These are phyloP conservation scores for Anas acuta DNA, from an alignment of 2,797 vertebrate species.

Conservation along the genomic window DNA sequence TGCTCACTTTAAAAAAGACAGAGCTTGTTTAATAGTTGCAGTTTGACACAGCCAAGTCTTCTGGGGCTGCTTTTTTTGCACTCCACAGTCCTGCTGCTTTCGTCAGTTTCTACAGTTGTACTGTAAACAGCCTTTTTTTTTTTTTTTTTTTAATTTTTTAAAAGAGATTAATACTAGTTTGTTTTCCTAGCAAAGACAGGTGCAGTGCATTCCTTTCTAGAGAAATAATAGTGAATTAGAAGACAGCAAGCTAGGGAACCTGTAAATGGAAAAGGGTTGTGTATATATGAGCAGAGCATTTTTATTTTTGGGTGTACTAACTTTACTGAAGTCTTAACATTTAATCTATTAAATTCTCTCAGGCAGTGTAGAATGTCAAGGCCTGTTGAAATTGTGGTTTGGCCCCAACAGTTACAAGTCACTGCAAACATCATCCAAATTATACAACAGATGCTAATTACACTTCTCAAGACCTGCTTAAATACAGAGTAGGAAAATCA, in stretches of 20 bases:
- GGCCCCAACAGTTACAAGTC: neutral
- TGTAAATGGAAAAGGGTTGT: neutral
- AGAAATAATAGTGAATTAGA: neutral
- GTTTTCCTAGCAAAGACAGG: neutral
- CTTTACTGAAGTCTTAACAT: neutral
- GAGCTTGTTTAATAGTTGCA: neutral
- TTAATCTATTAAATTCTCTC: neutral
- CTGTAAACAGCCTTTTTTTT: neutral
- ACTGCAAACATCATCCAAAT: neutral
- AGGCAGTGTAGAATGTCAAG: neutral
- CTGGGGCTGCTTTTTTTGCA: neutral
- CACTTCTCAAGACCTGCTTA: neutral
- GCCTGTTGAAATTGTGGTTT: neutral
- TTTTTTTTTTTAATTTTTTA: too few species aligned
- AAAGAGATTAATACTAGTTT: neutral
- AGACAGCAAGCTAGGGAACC: neutral
- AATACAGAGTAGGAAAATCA: neutral
- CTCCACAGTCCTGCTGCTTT: accelerated
- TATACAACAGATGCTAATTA: neutral
- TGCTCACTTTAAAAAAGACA: neutral
- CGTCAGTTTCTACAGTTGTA: neutral
- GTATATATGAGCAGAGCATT: neutral
- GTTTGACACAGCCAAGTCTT: neutral
- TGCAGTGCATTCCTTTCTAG: neutral
- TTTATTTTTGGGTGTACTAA: neutral